These are phyloP conservation scores for Decapterus maruadsi DNA, from an alignment of 2,797 vertebrate species.

Conservation along the genomic window DNA sequence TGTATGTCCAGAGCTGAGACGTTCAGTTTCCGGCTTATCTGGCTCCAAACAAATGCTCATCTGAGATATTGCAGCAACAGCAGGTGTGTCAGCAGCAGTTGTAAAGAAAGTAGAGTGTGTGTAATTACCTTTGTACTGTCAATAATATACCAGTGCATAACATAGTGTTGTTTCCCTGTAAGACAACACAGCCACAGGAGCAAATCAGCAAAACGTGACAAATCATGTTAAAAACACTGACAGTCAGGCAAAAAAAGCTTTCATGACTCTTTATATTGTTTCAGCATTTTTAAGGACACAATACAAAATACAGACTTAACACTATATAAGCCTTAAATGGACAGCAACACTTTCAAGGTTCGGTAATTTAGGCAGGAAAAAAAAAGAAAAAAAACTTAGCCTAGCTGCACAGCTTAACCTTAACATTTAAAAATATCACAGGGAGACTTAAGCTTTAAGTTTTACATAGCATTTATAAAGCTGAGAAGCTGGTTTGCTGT, in stretches of 20 bases:
- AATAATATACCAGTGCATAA: slow-evolving; percentile 1
- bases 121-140: slow-evolving; percentile 6
- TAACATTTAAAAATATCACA: slow-evolving; percentile 51
- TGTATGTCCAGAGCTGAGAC: not conserved
- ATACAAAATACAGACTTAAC: slow-evolving; percentile 76
- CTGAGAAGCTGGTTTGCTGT: slow-evolving; percentile 33
- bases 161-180: not conserved
- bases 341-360: slow-evolving; percentile 46
- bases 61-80: not conserved
- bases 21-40: not conserved
- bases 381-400: slow-evolving; percentile 11
- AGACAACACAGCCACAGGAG: not conserved
- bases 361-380: slow-evolving; percentile 34
- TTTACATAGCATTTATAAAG: slow-evolving; percentile 36
- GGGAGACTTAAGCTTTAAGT: slow-evolving; percentile 32
- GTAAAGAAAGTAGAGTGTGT: not conserved
- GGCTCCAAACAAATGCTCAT: slow-evolving; percentile 12
- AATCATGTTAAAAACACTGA: slow-evolving; percentile 21
- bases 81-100: slow-evolving; percentile 16
- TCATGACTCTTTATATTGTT: slow-evolving; percentile 58
- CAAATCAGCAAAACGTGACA: not conserved
- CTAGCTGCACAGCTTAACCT: slow-evolving; percentile 31
- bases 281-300: slow-evolving; percentile 53
- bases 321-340: slow-evolving; percentile 57
- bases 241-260: slow-evolving; percentile 33